These are phyloP conservation scores for Lepus timidus DNA, from an alignment of 2,113 vertebrate species.

Conservation along the genomic window DNA sequence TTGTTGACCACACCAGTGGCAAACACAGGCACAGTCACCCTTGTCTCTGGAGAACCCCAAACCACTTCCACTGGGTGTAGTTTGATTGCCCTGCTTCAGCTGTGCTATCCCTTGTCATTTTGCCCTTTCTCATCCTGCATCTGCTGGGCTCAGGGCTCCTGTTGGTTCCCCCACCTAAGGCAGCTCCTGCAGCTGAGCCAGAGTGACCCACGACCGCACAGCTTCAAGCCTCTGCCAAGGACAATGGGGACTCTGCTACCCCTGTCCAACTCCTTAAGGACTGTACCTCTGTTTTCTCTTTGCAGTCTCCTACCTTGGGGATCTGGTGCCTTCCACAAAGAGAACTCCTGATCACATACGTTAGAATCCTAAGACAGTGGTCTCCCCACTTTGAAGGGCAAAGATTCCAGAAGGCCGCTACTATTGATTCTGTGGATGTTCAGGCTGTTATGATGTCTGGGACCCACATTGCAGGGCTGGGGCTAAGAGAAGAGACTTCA, in stretches of 20 bases:
- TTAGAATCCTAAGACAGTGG: not conserved
- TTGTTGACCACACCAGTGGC: too few relatives aligned
- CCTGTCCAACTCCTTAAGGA: not conserved
- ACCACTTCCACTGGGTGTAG: accelerated
- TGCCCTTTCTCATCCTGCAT: not conserved
- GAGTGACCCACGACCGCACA: not conserved
- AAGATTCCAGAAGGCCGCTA: not conserved
- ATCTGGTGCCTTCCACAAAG: not conserved
- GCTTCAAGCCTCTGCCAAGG: not conserved
- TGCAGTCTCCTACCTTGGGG: not conserved
- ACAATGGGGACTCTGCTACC: not conserved
- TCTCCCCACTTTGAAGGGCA: not conserved
- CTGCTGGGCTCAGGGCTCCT: not conserved
- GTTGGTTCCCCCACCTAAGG: not conserved
- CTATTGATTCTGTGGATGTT: not conserved
- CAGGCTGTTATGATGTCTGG: not conserved
- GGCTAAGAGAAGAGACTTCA: not conserved
- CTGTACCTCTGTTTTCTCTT: not conserved
- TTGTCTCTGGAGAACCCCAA: not conserved
- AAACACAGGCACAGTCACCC: not conserved
- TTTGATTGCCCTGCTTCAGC: not conserved
- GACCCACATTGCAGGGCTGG: not conserved
- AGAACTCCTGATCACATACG: not conserved
- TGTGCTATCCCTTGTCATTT: not conserved
- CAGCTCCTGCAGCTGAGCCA: not conserved